These are phyloP conservation scores for Argyresthia albistria DNA, from an alignment of 2,888 invertebrate species.

Conservation along the genomic window DNA sequence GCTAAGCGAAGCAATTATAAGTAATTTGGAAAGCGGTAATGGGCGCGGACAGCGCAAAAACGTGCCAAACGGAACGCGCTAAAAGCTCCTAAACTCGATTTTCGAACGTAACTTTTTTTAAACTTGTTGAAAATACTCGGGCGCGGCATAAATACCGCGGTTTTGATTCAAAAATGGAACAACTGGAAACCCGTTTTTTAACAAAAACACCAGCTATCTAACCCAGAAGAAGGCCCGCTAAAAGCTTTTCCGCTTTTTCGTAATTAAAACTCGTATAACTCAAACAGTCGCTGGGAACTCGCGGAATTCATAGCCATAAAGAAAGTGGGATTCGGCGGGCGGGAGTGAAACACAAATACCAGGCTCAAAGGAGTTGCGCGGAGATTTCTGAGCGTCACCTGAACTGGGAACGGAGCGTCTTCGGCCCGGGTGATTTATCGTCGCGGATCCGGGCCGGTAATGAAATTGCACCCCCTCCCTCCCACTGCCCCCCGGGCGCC, in stretches of 20 bases:
- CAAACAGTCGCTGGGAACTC: slow-evolving; percentile 33
- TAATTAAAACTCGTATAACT: slow-evolving; percentile 55
- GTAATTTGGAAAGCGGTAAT: slow-evolving; percentile 66
- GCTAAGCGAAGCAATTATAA: slow-evolving; percentile 72
- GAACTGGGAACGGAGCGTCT: slow-evolving; percentile 63
- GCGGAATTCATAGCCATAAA: slow-evolving; percentile 60
- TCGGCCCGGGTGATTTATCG: slow-evolving; percentile 73
- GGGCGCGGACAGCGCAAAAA: slow-evolving; percentile 69
- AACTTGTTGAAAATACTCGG: slow-evolving; percentile 27
- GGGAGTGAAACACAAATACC: slow-evolving; percentile 59
- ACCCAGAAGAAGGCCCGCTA: slow-evolving; percentile 31
- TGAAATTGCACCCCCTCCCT: slow-evolving; percentile 67
- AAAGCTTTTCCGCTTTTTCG: slow-evolving; percentile 29
- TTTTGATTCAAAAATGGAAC: slow-evolving; percentile 14
- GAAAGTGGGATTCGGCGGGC: slow-evolving; percentile 52
- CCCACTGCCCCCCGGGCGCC: background rate
- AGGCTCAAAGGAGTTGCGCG: slow-evolving; percentile 33
- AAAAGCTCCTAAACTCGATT: slow-evolving; percentile 71
- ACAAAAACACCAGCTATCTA: slow-evolving; percentile 17
- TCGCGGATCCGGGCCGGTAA: slow-evolving; percentile 71
- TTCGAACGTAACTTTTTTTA: slow-evolving; percentile 50
- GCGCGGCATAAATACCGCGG: slow-evolving; percentile 26
- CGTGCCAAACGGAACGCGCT: slow-evolving; percentile 61
- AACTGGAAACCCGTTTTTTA: slow-evolving; percentile 4
- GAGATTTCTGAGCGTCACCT: slow-evolving; percentile 67